Conservation (phyloP, 2,888 invertebrate species). For the Oligia strigilis region DNA sequence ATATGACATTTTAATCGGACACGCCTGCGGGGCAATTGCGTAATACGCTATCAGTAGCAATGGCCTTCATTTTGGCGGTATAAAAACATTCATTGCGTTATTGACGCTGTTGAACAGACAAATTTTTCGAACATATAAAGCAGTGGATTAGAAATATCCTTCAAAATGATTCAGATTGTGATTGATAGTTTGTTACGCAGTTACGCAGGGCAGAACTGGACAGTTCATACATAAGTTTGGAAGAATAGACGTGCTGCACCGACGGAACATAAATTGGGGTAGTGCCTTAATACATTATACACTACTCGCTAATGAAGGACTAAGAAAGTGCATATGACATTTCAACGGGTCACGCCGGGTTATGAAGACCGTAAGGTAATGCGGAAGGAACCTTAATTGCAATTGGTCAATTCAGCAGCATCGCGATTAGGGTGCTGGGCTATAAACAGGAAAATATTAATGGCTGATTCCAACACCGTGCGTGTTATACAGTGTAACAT, state of each 20-base stretch:
- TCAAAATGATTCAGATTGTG: background rate
- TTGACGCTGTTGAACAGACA: background rate
- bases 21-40: no score
- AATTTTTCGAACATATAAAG: background rate
- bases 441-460: constrained; percentile 7
- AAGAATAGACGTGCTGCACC: background rate
- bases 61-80: background rate
- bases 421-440: background rate
- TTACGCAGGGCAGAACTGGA: no score
- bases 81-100: background rate
- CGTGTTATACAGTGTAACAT: background rate
- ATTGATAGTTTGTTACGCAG: background rate
- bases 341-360: background rate
- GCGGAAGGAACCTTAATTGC: background rate
- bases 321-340: background rate
- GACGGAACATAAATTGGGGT: background rate
- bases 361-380: background rate
- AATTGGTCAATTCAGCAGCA: background rate
- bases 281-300: no score
- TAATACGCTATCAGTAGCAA: no score
- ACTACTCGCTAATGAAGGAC: background rate
- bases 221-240: background rate
- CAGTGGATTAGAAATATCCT: background rate
- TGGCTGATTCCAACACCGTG: background rate
- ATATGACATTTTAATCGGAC: no score